Base-by-base conservation (phyloP, 1,140 invertebrate species). In the Anthonomus grandis region DNA sequence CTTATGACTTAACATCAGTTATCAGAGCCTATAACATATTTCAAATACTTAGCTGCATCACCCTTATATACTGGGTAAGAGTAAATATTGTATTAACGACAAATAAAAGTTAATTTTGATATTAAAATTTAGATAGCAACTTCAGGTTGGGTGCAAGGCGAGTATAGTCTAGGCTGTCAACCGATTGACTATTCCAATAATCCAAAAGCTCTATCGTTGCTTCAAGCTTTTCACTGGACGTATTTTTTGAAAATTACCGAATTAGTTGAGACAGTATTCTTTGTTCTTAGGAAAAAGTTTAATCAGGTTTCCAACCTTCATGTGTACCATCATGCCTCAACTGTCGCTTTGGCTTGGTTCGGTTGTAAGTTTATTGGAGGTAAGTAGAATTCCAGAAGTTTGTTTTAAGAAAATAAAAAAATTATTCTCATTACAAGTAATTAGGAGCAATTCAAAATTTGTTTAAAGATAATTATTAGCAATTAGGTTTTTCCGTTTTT, bases 221-320 rank as follows among this genome's bases (percentile, higher is more conserved):
- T n/a, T 1, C 50, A 31, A 36, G 52, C 27, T 2, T 55, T 58
- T 34, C 79, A 79, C 70, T 79, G 77, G 63, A 54, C 75, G 6
- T 70, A 80, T 41, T 67, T 79, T 37, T 54, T 81, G 18, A 79
- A 78, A 69, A 59, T 77, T 10, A 47, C 64, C 12, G 78, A 79
- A 56, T 62, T 79, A 5, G 63, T 73, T 6, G 78, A 79, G 57
- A 79, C 78, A 1, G 31, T 85, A 69, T 86, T 89, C 66, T 88
- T 89, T 66, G 74, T 87, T 17, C 63, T 89, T 19, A 74, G 86
- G 19, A 88, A 87, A 70, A 89, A 87, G 67, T 75, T 81, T 37
- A 81, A 81, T 27, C 87, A 90, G 73, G 79, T 84, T 10, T 83
- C 85, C 2, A 86, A 84, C 63, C 74, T 90, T 19, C 87, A 90